Evolutionary conservation across 2,888 invertebrate species (phyloP), one percentile per base, ranked within the genome.

Genomic region (Spisula solida): DNA sequence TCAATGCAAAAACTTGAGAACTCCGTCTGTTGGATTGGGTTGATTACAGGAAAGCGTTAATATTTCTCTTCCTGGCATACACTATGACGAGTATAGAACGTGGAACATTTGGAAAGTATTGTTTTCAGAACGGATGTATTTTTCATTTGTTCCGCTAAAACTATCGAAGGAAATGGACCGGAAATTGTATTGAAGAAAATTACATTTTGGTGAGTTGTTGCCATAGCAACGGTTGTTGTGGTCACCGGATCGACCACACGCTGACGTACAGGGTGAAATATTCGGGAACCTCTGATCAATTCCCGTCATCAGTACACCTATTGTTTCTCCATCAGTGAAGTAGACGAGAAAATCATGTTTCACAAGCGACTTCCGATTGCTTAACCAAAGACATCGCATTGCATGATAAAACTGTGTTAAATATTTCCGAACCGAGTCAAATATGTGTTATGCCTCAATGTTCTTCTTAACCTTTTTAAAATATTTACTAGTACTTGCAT

Each of bases 121-220:
- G 83, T 83, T 83, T 83, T 83, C 83, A 12, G 48, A 31, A n/a
- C 25, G 85, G 29, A 85, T 88, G 88, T 82, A 81, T 83, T 86
- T 86, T 86, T 86, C 88, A 89, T 89, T 89, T 80, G 88, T 89
- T 89, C 83, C 86, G 88, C 88, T 55, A 81, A 86, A 79, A 85
- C 79, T 83, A 89, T 89, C 55, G 86, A 82, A 80, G 88, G 88
- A 89, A 89, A 89, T 89, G 88, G 86, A 86, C 88, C 88, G 86
- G 86, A 89, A 89, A 89, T 89, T 86, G 86, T 81, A 89, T 78
- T 78, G 82, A 70, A 86, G 70, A 86, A 86, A 86, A 70, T 82
- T 78, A 87, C 51, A 82, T 87, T 87, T 87, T 87, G 47, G 82
- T 81, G 66, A 82, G 31, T 8, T 29, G 82, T 87, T 82, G 25